Base-by-base conservation (phyloP, 2,113 vertebrate genomes). In the Dolichallabes microphthalmus region DNA sequence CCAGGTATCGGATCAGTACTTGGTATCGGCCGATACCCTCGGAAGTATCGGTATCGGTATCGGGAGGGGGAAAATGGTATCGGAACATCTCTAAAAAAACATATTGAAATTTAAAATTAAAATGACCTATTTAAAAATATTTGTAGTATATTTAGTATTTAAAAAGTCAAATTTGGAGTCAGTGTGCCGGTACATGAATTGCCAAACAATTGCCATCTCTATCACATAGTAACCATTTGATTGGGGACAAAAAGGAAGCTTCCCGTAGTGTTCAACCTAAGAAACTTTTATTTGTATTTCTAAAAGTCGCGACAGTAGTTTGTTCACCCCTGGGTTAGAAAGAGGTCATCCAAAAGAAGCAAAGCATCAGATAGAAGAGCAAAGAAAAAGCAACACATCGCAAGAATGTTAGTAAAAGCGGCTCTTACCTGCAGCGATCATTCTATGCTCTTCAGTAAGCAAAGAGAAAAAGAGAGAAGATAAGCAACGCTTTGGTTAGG, bases 381-480 rank as follows among this genome's bases (percentile, higher is more conserved):
- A 15, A 66, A 82, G 66, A 82, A 73, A 64, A 79, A 85, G 35
- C 35, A 55, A 53, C 63, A 53, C 80, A 57, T 58, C 14, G 10
- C 22, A 77, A 53, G 19, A 58, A 63, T 25, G 78, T 87, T 63
- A 74, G 76, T 32, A 86, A 84, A 89, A 84, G 88, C 89, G 85
- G 64, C 83, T 88, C 96, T 96, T 96, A 96, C 96, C 96, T 93
- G 96, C 95, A 87, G 92, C 90, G 82, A 95, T 93, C 90, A 94
- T 96, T 94, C 93, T 96, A 93, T 95, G 95, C 91, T 95, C 96
- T 97, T 96, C 93, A 88, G 94, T 88, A 93, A 89, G 95, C 96
- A 94, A 88, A 35, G 68, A 88, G 30, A 71, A 83, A 64, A 82
- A 55, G 20, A 83, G 82, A 87, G 63, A 87, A 82, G 82, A 86